Evolutionary conservation across 2,797 vertebrate species (phyloP), one percentile per base, ranked within the genome.

Genomic region (Fratercula arctica): DNA sequence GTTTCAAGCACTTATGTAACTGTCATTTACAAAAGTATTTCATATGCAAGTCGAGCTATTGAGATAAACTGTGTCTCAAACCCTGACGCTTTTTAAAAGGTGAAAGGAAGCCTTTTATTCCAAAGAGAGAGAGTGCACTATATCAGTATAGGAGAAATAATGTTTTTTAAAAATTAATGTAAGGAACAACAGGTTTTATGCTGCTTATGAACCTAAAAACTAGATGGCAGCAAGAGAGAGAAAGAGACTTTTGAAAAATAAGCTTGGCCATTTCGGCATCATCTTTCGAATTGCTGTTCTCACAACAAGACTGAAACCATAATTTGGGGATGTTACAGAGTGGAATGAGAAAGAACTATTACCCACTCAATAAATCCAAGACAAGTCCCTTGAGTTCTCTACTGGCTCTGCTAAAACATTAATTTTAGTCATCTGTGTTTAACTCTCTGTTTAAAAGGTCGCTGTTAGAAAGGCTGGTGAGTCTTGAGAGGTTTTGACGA

Each of bases 21-120:
- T 57, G 56, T 50, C 26, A 53, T 87, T 93, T 86, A 76, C n/a
- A 78, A 39, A 92, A 89, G 24, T 88, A 92, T 89, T 97, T 95
- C 41, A 81, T 68, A 69, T 17, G 48, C 12, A 81, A 64, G 11
- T 64, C 24, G 39, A 86, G 75, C 3, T 59, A 45, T 8, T 20
- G 75, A 87, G 85, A 93, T 67, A 91, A 93, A 93, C 18, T 23
- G 3, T 3, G 12, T 21, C 28, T 67, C 59, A 82, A 19, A 61
- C 4, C 1, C 41, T 43, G 46, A 13, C 12, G 6, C 53, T 90
- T 86, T 92, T 87, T 80, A 89, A 67, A 96, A 95, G 54, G 39
- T 92, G 60, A 96, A 43, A 93, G 46, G 51, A 80, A 82, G 41
- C n/a, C 16, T 46, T 74, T 37, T 85, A 61, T 51, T 66, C 60